Percentiles rank a stretch among this genome's conserved stretches.
phyloP scores from a whole-genome alignment of 2,113 vertebrate species.

The Chaenogobius annularis region DNA sequence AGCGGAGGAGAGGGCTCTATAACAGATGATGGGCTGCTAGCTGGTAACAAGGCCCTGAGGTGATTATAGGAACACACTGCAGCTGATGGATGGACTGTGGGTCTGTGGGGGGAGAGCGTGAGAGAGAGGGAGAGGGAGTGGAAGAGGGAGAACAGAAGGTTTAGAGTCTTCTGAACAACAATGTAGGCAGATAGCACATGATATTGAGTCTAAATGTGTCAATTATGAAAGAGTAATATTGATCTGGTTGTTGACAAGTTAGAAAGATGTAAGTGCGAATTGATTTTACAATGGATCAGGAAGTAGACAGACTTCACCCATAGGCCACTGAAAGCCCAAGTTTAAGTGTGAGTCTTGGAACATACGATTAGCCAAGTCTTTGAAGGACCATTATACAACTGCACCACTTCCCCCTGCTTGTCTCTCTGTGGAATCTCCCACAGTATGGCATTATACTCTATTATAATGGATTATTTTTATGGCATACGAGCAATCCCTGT shows the following conservation, averaged over 20 bases:
- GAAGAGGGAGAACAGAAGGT: not conserved
- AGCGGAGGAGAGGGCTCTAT: conserved; percentile 19
- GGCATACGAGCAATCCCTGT: too few relatives aligned
- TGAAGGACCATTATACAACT: too few relatives aligned
- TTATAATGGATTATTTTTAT: too few relatives aligned
- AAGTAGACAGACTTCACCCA: too few relatives aligned
- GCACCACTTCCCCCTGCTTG: too few relatives aligned
- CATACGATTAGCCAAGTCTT: too few relatives aligned
- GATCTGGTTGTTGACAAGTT: not conserved
- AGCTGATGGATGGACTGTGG: conserved; percentile 53
- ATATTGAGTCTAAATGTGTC: not conserved
- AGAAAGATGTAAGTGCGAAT: not conserved
- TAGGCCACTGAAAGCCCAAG: too few relatives aligned
- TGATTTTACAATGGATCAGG: not conserved
- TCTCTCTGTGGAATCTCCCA: too few relatives aligned
- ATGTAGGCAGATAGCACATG: not conserved
- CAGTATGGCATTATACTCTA: too few relatives aligned
- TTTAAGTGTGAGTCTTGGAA: too few relatives aligned
- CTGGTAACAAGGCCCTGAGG: conserved; percentile 27
- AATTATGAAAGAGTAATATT: not conserved
- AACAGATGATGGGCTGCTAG: conserved; percentile 30
- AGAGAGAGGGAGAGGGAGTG: conserved; percentile 10
- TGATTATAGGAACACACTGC: conserved; percentile 43
- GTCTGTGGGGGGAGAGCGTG: conserved; percentile 15
- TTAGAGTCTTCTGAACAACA: not conserved